Conservation (phyloP, 2,888 invertebrate species). For the Cerceris ruficornis region DNA sequence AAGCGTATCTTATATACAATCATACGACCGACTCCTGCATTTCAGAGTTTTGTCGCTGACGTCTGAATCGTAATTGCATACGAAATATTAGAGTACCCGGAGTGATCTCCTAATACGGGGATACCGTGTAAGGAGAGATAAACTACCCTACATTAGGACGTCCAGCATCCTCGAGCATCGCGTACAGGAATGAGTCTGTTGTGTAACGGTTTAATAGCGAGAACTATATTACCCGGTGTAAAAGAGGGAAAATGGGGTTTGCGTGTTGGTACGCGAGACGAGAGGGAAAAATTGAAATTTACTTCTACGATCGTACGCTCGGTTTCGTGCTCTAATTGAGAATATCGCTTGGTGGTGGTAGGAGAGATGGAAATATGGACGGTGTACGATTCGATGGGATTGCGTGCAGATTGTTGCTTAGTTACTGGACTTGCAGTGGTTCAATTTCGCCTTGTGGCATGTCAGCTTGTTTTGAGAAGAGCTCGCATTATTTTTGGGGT, state of each 20-base stretch:
- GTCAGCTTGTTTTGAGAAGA: too few species aligned
- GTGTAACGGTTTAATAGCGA: conserved; percentile 59
- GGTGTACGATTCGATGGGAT: too few species aligned
- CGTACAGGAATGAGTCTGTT: conserved; percentile 44
- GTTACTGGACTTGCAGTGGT: too few species aligned
- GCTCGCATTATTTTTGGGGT: too few species aligned
- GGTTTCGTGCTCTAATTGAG: too few species aligned
- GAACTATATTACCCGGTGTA: conserved; percentile 49
- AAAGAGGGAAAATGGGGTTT: conserved; percentile 22
- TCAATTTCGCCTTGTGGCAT: too few species aligned
- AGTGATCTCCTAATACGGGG: conserved; percentile 34
- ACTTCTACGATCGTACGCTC: too few species aligned
- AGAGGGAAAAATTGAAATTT: neutral
- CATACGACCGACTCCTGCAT: conserved; percentile 47
- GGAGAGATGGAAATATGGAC: too few species aligned
- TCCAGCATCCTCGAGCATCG: conserved; percentile 48
- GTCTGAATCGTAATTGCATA: conserved; percentile 66
- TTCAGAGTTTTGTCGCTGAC: conserved; percentile 59
- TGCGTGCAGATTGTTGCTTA: too few species aligned
- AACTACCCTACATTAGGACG: conserved; percentile 57
- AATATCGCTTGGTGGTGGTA: too few species aligned
- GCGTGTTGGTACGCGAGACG: neutral
- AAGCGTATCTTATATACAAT: conserved; percentile 56
- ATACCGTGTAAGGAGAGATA: conserved; percentile 44
- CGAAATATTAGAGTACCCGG: conserved; percentile 55